These are phyloP conservation scores for Chloroceryle aenea DNA, from an alignment of 2,113 vertebrate genomes.

Conservation along the genomic window DNA sequence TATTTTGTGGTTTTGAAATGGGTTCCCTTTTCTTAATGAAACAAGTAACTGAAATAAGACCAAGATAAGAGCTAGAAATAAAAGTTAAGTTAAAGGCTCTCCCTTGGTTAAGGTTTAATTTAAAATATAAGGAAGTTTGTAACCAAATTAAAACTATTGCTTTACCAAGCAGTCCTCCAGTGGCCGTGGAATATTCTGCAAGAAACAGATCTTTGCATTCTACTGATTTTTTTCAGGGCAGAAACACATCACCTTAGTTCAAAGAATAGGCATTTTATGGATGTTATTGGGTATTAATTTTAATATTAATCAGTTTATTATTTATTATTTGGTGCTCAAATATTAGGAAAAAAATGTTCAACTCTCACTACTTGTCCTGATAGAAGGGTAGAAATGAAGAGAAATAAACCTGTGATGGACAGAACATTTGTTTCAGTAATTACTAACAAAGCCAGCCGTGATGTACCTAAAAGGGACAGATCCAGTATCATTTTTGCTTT, in stretches of 20 bases:
- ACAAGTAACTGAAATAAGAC: not conserved
- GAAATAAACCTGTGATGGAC: not conserved
- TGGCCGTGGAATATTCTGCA: not conserved
- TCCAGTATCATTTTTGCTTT: not conserved
- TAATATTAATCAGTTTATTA: not conserved
- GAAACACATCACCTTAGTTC: not conserved
- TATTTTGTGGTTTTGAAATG: not conserved
- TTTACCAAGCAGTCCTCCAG: not conserved
- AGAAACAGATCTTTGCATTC: not conserved
- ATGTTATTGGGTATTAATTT: not conserved
- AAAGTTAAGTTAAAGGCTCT: not conserved
- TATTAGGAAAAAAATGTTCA: not conserved
- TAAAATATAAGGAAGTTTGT: not conserved
- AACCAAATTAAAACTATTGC: not conserved
- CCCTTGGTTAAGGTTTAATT: not conserved
- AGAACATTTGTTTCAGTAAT: conserved; percentile 45
- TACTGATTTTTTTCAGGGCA: not conserved
- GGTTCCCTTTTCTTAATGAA: not conserved
- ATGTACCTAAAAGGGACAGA: conserved; percentile 24
- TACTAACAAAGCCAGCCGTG: conserved; percentile 13
- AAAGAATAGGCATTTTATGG: not conserved
- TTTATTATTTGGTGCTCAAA: not conserved
- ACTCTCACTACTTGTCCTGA: not conserved
- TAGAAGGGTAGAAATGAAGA: not conserved
- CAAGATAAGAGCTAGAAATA: not conserved